Conservation (phyloP, 2,888 invertebrate genomes). For the Epinotia bilunana region DNA sequence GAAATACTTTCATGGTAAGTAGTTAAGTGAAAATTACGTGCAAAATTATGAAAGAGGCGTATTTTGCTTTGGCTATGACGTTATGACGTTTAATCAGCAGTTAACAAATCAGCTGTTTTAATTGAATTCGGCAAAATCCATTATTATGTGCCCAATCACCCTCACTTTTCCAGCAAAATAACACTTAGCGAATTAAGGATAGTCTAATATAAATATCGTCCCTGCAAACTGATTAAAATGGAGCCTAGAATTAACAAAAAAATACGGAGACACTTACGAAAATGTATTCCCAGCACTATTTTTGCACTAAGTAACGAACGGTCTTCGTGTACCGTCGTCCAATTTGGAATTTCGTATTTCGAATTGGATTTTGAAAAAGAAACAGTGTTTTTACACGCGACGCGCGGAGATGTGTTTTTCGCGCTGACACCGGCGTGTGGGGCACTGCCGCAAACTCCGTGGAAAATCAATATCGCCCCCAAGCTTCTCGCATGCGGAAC, state of each 20-base stretch:
- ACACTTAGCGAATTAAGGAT: slow-evolving; percentile 48
- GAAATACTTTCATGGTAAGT: not conserved
- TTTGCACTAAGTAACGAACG: slow-evolving; percentile 64
- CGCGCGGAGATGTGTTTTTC: slow-evolving; percentile 77
- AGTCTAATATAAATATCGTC: slow-evolving; percentile 53
- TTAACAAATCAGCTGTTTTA: slow-evolving; percentile 72
- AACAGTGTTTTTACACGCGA: slow-evolving; percentile 69
- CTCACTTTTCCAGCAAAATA: not conserved
- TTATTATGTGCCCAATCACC: not conserved
- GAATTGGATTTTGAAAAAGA: slow-evolving; percentile 60
- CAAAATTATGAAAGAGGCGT: slow-evolving; percentile 15
- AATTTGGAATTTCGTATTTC: slow-evolving; percentile 51
- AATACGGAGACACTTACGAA: slow-evolving; percentile 70
- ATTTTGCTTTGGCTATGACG: slow-evolving; percentile 54
- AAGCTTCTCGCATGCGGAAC: slow-evolving; percentile 79
- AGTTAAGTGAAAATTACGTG: slow-evolving; percentile 8
- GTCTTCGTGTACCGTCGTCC: slow-evolving; percentile 50
- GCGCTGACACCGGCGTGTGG: slow-evolving; percentile 79
- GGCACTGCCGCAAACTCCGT: slow-evolving; percentile 81
- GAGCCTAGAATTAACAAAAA: slow-evolving; percentile 59
- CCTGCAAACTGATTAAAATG: slow-evolving; percentile 67
- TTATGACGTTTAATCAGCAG: slow-evolving; percentile 71
- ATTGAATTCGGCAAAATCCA: slow-evolving; percentile 26
- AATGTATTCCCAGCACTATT: slow-evolving; percentile 70
- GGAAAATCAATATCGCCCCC: slow-evolving; percentile 82